A percentile compares a stretch with the other conserved stretches of the same genome.
Conservation (phyloP, 2,797 vertebrate species). For the Anabacerthia variegaticeps region DNA sequence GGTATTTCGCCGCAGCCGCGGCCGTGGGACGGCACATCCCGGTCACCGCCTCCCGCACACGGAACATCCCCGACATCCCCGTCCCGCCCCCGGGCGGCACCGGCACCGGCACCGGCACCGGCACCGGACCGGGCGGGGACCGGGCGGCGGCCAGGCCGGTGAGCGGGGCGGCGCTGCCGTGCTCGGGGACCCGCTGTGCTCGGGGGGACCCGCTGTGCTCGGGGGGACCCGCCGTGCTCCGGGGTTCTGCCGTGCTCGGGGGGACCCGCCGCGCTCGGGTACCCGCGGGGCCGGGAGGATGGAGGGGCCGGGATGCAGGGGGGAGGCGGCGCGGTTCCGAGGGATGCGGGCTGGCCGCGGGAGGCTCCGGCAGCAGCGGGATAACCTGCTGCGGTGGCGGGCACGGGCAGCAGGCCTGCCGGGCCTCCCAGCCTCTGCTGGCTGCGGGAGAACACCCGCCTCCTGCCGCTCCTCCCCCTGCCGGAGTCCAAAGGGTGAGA, state of each 20-base stretch:
- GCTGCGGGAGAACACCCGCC: neutral
- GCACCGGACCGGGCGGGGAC: neutral
- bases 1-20: too few relatives aligned
- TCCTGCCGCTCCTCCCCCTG: neutral
- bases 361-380: neutral
- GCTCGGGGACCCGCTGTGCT: too few relatives aligned
- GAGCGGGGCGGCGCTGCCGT: neutral
- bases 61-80: neutral
- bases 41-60: neutral
- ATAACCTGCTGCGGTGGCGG: neutral
- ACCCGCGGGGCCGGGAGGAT: neutral
- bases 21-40: neutral
- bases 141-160: neutral
- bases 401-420: neutral
- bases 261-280: neutral
- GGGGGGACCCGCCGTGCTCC: too few relatives aligned
- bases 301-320: neutral
- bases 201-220: too few relatives aligned
- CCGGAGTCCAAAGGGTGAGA: accelerated
- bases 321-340: neutral
- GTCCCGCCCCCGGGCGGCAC: neutral
- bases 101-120: neutral
- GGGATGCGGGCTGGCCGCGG: too few relatives aligned
- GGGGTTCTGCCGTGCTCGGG: neutral
- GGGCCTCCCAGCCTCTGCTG: neutral